Evolutionary conservation across 2,797 vertebrate genomes (phyloP), one percentile per base, ranked within the genome.

Genomic region (Okamejei kenojei): DNA sequence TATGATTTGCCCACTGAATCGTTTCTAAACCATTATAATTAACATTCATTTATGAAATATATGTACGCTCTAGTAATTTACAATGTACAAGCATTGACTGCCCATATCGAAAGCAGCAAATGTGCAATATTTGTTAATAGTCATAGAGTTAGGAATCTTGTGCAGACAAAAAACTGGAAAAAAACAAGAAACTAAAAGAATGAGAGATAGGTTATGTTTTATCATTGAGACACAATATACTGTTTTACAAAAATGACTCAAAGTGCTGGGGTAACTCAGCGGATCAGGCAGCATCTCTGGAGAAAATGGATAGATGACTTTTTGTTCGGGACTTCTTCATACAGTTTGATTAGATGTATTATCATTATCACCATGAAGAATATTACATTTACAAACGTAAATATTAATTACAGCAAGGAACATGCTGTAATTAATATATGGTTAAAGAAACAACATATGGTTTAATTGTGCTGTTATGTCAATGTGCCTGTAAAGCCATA

Each of bases 41-140:
- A 71, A 54, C 73, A 35, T 92, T 71, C 90, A 92, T 92, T 92
- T 74, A 58, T 92, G 45, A 92, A 92, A 74, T 76, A 38, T 74
- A 35, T 10, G 45, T 0, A 23, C 71, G 74, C 26, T 58, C 23
- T 23, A 74, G 54, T n/a, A 92, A 45, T 58, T 29, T 76, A 11
- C 71, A 92, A 45, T 15, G 23, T 58, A 54, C 7, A 74, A 92
- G 45, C 32, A 74, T 91, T 74, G n/a, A 1, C 68, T 91, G 65
- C 88, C 71, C 68, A 76, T 23, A 54, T 74, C 32, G 19, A 7
- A 17, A 71, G 7, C 11, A 74, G 21, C 11, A 74, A 76, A 76
- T 54, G 9, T 74, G 10, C 29, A 76, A 76, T 54, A 23, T 76
- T 26, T 76, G 1, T 92, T 54, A 74, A 0, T 73, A n/a, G 38